phyloP scores from a whole-genome alignment of 2,888 invertebrate species.

The Drosophila phalerata region DNA sequence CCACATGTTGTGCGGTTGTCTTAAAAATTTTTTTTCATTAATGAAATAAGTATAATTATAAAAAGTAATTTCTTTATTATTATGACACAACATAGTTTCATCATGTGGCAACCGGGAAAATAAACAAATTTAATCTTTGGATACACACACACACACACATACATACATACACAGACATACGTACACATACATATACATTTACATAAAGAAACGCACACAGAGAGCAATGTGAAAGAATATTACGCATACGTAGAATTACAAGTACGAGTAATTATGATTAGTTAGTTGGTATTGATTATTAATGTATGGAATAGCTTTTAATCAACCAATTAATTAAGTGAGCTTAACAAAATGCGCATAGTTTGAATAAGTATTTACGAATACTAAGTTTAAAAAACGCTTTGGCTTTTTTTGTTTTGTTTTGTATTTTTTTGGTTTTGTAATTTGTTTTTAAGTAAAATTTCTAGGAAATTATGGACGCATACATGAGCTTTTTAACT shows the following conservation, averaged over 20 bases:
- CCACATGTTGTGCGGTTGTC: conserved; percentile 3
- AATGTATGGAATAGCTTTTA: conserved; percentile 74
- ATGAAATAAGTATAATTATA: no score
- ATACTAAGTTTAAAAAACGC: conserved; percentile 75
- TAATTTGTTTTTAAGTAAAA: conserved; percentile 66
- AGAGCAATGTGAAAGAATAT: conserved; percentile 57
- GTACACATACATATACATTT: conserved; percentile 15
- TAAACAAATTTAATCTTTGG: neutral
- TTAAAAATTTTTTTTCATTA: neutral
- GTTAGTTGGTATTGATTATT: conserved; percentile 45
- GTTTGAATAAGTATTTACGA: conserved; percentile 72
- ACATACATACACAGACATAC: neutral
- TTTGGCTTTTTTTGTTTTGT: conserved; percentile 51
- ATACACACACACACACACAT: conserved; percentile 15
- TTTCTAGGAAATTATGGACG: conserved; percentile 86
- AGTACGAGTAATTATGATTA: conserved; percentile 26
- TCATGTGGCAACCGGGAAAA: neutral
- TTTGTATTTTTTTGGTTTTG: conserved; percentile 31
- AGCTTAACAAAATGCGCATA: conserved; percentile 78
- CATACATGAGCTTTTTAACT: conserved; percentile 99
- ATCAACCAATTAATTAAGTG: conserved; percentile 68
- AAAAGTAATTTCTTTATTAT: neutral
- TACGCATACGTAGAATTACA: conserved; percentile 50
- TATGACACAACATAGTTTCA: neutral
- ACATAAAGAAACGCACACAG: conserved; percentile 50